Conservation (phyloP, 1,140 invertebrate species). For the Drosophila kurseongensis region DNA sequence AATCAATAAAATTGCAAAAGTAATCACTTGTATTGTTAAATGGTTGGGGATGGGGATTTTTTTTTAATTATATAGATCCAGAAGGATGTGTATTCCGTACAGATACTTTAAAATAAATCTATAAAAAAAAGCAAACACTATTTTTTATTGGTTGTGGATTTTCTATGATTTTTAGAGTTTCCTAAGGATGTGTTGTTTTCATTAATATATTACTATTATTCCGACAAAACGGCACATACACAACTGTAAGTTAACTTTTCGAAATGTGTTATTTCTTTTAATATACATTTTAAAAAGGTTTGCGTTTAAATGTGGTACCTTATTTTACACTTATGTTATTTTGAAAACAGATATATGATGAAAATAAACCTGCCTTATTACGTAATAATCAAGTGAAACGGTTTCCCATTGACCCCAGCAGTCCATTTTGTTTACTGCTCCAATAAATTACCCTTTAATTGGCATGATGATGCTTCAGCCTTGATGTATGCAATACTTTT, state of each 20-base stretch:
- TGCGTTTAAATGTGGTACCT: no score
- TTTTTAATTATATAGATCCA: background rate
- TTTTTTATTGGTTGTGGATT: background rate
- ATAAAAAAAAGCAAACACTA: conserved; percentile 1
- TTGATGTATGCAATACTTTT: conserved; percentile 40
- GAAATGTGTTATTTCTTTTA: no score
- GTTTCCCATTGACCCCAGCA: background rate
- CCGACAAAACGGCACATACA: no score
- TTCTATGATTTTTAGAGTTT: background rate
- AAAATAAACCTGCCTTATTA: background rate
- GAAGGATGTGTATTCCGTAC: background rate
- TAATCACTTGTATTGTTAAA: background rate
- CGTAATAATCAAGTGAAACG: background rate
- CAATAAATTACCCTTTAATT: conserved; percentile 10
- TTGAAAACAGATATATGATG: no score
- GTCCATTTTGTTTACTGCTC: background rate
- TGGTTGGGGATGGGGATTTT: background rate
- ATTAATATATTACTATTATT: background rate
- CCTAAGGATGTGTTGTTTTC: background rate
- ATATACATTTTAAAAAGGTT: no score
- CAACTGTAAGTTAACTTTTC: no score
- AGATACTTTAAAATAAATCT: background rate
- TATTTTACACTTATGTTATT: no score
- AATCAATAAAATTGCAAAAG: conserved; percentile 4
- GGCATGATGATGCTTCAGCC: conserved; percentile 2